phyloP scores from a whole-genome alignment of 2,113 vertebrate genomes.

The Numenius arquata region DNA sequence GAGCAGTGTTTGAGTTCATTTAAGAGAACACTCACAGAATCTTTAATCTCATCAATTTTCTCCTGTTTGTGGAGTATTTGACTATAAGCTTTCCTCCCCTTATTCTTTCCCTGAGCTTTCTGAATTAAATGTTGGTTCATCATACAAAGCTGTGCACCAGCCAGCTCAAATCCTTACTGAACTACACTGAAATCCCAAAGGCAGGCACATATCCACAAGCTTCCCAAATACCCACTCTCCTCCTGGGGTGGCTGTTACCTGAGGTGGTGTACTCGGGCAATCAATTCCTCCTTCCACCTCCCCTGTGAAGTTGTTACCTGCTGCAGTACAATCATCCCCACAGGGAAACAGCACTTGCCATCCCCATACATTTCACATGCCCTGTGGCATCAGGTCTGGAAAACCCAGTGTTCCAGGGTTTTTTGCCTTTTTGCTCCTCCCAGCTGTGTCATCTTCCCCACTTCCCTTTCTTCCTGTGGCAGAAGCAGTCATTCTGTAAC shows the following conservation, averaged over 20 bases:
- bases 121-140: not conserved
- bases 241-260: not conserved
- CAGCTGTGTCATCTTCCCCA: not conserved
- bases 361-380: not conserved
- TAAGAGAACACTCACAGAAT: not conserved
- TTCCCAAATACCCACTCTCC: not conserved
- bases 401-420: not conserved
- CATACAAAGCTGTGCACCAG: not conserved
- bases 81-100: not conserved
- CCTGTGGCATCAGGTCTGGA: not conserved
- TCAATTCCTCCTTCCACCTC: not conserved
- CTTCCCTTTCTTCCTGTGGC: not conserved
- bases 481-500: not conserved
- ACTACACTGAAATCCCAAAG: not conserved
- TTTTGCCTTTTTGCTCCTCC: not conserved
- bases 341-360: not conserved
- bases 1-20: not conserved
- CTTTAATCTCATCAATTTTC: not conserved
- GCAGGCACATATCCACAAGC: not conserved
- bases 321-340: accelerated
- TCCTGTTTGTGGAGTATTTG: not conserved
- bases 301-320: accelerated
- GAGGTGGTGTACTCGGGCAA: not conserved
- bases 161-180: not conserved
- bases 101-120: not conserved